phyloP scores from a whole-genome alignment of 30 jellyfish, hydroid and myxozoan species.

The Aurelia sp. region DNA sequence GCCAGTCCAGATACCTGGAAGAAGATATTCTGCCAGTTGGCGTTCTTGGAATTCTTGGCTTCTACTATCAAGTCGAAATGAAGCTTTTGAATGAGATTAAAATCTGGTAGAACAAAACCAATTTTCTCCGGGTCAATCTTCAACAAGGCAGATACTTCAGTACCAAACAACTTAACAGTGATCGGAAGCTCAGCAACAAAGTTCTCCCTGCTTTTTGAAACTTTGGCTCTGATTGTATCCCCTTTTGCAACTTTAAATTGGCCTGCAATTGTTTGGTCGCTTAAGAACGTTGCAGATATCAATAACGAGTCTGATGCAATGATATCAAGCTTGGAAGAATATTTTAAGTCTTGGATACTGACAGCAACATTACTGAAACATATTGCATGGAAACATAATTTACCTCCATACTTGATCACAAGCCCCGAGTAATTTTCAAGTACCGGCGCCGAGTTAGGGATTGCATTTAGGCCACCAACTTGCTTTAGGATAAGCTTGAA shows the following conservation, averaged over 20 bases:
- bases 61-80: slow-evolving; percentile 22
- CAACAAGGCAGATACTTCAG: background rate
- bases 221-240: slow-evolving; percentile 13
- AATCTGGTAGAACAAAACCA: slow-evolving; percentile 13
- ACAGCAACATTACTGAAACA: slow-evolving; percentile 37
- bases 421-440: slow-evolving; percentile 27
- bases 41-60: slow-evolving; percentile 17
- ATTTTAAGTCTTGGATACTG: slow-evolving; percentile 9
- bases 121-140: slow-evolving; percentile 10
- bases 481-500: slow-evolving; percentile 8
- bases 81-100: background rate
- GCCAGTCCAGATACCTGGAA: slow-evolving; percentile 26
- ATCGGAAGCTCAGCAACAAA: slow-evolving; percentile 3
- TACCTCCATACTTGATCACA: slow-evolving; percentile 20
- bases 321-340: too few species aligned
- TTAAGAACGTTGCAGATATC: slow-evolving; percentile 20
- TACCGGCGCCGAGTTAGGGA: slow-evolving; percentile 13
- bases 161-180: slow-evolving; percentile 17
- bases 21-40: slow-evolving; percentile 35
- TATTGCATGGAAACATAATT: slow-evolving; percentile 51
- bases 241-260: slow-evolving; percentile 35
- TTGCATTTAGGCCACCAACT: background rate
- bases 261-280: slow-evolving; percentile 30
- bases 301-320: slow-evolving; percentile 1
- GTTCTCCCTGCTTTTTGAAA: slow-evolving; percentile 17